Conservation (phyloP, 1,140 invertebrate species). For the Bombus confusus region DNA sequence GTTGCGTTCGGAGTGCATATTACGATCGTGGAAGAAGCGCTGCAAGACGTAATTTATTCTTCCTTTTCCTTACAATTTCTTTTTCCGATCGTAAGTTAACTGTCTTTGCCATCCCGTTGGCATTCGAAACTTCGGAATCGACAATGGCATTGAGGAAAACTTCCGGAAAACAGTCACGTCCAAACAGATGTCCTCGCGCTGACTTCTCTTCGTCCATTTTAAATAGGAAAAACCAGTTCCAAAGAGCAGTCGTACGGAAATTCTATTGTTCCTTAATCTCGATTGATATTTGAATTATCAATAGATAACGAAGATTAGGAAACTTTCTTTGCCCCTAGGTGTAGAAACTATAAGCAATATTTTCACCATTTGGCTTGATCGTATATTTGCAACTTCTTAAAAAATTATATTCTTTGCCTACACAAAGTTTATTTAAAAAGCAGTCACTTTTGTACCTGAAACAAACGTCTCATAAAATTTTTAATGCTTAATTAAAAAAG, state of each 20-base stretch:
- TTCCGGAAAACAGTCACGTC: constrained; percentile 58
- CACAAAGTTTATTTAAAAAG: no score
- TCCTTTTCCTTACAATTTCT: not conserved
- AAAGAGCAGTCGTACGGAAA: not conserved
- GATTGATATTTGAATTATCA: no score
- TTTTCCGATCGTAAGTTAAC: not conserved
- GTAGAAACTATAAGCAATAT: no score
- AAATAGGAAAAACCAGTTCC: not conserved
- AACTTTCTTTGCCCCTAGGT: not conserved
- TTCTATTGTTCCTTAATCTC: not conserved
- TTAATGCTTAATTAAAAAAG: no score
- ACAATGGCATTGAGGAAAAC: constrained; percentile 56
- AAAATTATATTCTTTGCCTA: not conserved
- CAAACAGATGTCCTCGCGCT: constrained; percentile 42
- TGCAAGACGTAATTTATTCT: constrained; percentile 12
- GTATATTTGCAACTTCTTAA: no score
- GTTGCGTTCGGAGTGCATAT: not conserved
- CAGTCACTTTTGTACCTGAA: no score
- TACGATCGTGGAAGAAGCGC: not conserved
- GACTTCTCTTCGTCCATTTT: constrained; percentile 7
- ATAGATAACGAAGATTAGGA: not conserved
- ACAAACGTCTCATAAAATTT: no score
- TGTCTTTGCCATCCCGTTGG: constrained; percentile 14
- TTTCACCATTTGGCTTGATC: no score
- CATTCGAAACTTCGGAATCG: constrained; percentile 54